These are phyloP conservation scores for Drosophila nr. fundita DNA, from an alignment of 2,888 invertebrate species.

Conservation along the genomic window DNA sequence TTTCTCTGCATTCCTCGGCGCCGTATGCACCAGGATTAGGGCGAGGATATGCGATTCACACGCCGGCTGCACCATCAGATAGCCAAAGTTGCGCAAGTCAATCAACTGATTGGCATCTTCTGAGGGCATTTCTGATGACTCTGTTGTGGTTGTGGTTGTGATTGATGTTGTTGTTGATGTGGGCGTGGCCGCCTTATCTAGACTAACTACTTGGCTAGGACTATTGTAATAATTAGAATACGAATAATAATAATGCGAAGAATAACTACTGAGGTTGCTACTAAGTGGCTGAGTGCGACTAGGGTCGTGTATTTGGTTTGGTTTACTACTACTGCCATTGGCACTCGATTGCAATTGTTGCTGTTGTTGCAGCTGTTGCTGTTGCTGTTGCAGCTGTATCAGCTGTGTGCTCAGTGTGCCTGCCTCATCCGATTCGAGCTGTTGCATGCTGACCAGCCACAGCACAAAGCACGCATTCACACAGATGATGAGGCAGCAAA, in stretches of 20 bases:
- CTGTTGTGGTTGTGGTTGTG: background rate
- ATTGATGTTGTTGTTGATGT: constrained; percentile 14
- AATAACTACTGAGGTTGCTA: constrained; percentile 54
- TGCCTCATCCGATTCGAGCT: constrained; percentile 65
- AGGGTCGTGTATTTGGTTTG: constrained; percentile 73
- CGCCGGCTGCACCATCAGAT: constrained; percentile 87
- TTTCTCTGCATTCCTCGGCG: constrained; percentile 88
- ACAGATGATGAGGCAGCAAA: constrained; percentile 83
- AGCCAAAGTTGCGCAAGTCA: constrained; percentile 88
- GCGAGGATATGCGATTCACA: constrained; percentile 86
- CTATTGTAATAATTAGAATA: constrained; percentile 38
- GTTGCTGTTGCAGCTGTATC: constrained; percentile 1
- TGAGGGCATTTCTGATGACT: background rate
- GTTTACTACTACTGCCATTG: constrained; percentile 59
- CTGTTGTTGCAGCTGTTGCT: constrained; percentile 22
- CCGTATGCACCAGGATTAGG: constrained; percentile 89
- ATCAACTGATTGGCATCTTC: constrained; percentile 85
- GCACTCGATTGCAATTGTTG: constrained; percentile 53
- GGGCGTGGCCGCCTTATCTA: constrained; percentile 45
- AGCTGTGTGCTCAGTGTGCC: constrained; percentile 35
- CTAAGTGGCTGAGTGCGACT: constrained; percentile 67
- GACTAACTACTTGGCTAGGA: constrained; percentile 59
- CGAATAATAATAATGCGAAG: constrained; percentile 30
- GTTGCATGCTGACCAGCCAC: constrained; percentile 84
- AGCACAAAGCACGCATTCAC: constrained; percentile 83